Base-by-base conservation (phyloP, 2,888 invertebrate species). In the Andrena praecox region DNA sequence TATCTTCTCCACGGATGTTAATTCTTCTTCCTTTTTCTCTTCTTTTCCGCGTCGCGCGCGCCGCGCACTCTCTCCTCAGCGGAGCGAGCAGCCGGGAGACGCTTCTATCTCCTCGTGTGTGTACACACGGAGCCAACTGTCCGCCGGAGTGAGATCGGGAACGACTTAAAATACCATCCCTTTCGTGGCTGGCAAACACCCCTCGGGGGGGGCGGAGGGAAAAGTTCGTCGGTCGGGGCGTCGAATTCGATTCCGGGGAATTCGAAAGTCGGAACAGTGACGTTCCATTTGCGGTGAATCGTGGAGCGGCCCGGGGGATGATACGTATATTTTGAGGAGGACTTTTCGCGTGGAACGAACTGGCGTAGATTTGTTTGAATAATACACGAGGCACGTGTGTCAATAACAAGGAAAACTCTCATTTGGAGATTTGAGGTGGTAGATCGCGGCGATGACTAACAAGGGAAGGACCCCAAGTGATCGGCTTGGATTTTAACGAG, bases 1-100 rank as follows among this genome's bases (percentile, higher is more conserved):
- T 90, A 91, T 90, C 89, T 89, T 85, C 84, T 81, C 75, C 86
- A 69, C 90, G 91, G 90, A 91, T 90, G 89, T 89, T 84, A 85
- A 80, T 87, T 82, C 89, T 90, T 90, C 87, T 80, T 82, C 79
- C 66, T 77, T 66, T 71, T 27, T 76, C 54, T 31, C 59, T 16
- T 42, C 54, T 33, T 16, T 29, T 27, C 52, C 5, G 0, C 12
- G 42, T 67, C 33, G 29, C 60, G 68, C 31, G 74, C 48, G 62
- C 59, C 56, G 1, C 27, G 52, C 20, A 52, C 20, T 66, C 73
- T 33, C 24, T 29, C n/a, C 1, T 20, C n/a, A 29, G 29, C 59
- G 63, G n/a, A 54, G 62, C 29, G 31, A 56, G 54, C 29, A 48
- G 42, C 29, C 27, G 42, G 42, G 52, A 59, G 66, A 70, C 70